Conservation (phyloP, 2,888 invertebrate genomes). For the Nomada ruficornis region DNA sequence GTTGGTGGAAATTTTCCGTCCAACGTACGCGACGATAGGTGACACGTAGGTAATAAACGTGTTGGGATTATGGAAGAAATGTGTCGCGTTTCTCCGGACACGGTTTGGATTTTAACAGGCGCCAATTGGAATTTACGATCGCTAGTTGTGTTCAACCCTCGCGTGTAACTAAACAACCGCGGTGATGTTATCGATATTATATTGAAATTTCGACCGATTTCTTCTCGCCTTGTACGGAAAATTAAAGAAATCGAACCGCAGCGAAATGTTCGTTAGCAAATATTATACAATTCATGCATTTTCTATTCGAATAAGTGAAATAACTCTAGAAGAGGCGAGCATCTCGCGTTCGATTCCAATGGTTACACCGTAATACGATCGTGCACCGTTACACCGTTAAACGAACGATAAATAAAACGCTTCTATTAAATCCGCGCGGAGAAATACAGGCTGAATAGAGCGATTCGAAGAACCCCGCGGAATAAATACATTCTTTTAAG, state of each 20-base stretch:
- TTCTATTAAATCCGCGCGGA: slow-evolving; percentile 35
- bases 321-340: no score
- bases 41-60: slow-evolving; percentile 62
- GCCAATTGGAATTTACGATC: slow-evolving; percentile 64
- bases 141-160: not conserved
- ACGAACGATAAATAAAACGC: slow-evolving; percentile 41
- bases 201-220: no score
- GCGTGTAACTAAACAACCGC: not conserved
- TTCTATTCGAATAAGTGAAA: no score
- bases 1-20: slow-evolving; percentile 24
- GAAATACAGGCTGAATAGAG: slow-evolving; percentile 47
- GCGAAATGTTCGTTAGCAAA: no score
- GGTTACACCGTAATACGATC: slow-evolving; percentile 14
- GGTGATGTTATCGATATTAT: no score
- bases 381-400: slow-evolving; percentile 32
- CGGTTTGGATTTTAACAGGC: slow-evolving; percentile 65
- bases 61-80: slow-evolving; percentile 64
- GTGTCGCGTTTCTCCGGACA: slow-evolving; percentile 60
- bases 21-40: not conserved
- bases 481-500: slow-evolving; percentile 45
- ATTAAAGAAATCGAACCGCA: no score
- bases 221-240: no score
- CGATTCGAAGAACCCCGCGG: slow-evolving; percentile 42
- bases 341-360: no score
- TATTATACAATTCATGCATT: no score